Base-by-base conservation (phyloP, 2,797 vertebrate genomes). In the Melanotaenia parkinsoni region DNA sequence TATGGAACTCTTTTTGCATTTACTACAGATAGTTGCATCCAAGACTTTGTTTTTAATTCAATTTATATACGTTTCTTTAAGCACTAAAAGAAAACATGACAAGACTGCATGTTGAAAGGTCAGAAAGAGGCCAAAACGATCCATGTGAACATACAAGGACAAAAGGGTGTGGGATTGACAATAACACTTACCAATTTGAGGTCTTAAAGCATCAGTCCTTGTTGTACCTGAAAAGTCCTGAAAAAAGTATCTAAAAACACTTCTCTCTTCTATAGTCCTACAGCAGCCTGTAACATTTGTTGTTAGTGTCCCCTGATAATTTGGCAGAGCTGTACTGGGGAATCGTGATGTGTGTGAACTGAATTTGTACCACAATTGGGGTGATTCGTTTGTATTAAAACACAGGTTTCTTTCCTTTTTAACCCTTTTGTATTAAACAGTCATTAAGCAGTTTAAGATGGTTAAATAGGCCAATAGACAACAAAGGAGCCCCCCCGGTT, bases 1-100 rank as follows among this genome's bases (percentile, higher is more conserved):
- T 72, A 16, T 26, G 67, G 32, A 60, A 62, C 28, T 14, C 59
- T 74, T 77, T 67, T 47, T 61, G 43, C 20, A n/a, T 63, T 66
- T 65, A 56, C 20, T 61, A 77, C 30, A 32, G 66, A 75, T 37
- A 59, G 22, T 63, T 75, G 37, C 40, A 50, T 35, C 37, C 37
- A 50, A 40, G 60, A 45, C 45, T 38, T 51, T 43, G 37, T 24
- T 45, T 58, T 69, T 40, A 45, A 53, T 12, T 51, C 0, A 22
- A 51, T 24, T 51, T 24, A 11, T 24, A 51, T 51, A 51, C 10
- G 1, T 24, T 51, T 12, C 0, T 22, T 22, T 24, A 22, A 22
- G 16, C 18, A n/a, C 8, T 11, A 10, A 50, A 22, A 50, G 1
- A 20, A 50, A 50, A 3, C 3, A 22, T 22, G n/a, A 22, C 47